A percentile compares a stretch with the other conserved stretches of the same genome.
These are phyloP conservation scores for Phrynocephalus versicolor DNA, from an alignment of 2,113 vertebrate genomes.

Conservation along the genomic window DNA sequence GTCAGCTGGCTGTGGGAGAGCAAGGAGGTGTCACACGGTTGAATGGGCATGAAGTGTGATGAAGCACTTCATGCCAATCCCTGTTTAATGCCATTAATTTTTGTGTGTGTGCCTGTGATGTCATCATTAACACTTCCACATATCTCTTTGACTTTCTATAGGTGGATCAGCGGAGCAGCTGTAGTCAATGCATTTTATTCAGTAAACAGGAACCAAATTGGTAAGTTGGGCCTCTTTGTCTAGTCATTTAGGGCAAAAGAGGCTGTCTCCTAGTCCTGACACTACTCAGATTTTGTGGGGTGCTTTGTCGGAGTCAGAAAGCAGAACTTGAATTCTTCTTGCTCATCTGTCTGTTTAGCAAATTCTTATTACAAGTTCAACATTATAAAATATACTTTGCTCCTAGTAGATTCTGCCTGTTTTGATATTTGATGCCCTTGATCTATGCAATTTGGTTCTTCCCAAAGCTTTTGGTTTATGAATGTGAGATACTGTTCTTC, in stretches of 20 bases:
- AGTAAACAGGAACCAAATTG: constrained; percentile 93
- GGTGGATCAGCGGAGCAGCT: constrained; percentile 96
- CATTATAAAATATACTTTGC: not conserved
- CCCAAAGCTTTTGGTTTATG: too few species aligned
- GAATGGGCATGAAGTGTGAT: too few species aligned
- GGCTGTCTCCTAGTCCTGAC: not conserved
- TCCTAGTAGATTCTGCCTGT: not conserved
- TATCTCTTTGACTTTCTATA: constrained; percentile 60
- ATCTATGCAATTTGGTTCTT: not conserved
- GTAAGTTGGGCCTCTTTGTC: constrained; percentile 71
- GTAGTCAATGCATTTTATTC: constrained; percentile 98
- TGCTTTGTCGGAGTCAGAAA: not conserved
- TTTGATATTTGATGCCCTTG: not conserved
- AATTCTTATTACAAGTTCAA: not conserved
- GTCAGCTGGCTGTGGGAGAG: too few species aligned
- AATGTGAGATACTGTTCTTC: too few species aligned
- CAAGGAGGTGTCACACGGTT: too few species aligned
- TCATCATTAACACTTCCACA: not conserved
- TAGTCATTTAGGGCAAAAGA: not conserved
- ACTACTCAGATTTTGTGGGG: not conserved
- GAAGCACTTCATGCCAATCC: too few species aligned
- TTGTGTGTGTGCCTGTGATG: not conserved
- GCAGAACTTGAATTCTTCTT: not conserved
- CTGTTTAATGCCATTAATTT: not conserved
- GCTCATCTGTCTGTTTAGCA: not conserved